phyloP scores from a whole-genome alignment of 1,140 invertebrate species.

The Laupala kohalensis region DNA sequence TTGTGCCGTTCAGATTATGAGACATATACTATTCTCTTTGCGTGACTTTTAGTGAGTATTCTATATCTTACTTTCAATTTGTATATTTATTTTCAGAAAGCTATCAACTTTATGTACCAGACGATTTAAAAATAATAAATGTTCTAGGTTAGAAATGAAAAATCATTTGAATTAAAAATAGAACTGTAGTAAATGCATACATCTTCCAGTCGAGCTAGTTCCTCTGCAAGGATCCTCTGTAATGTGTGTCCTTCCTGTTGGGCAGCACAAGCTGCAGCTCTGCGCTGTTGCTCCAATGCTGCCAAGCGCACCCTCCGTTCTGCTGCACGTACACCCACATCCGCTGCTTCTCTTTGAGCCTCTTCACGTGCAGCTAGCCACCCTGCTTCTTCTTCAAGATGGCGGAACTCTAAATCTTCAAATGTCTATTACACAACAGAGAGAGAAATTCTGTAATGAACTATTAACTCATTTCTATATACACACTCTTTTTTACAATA shows the following conservation, averaged over 20 bases:
- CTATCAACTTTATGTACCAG: too few species aligned
- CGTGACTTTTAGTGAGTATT: too few species aligned
- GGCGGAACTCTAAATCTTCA: conserved; percentile 87
- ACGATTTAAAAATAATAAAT: too few species aligned
- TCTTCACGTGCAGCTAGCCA: conserved; percentile 69
- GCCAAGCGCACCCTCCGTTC: conserved; percentile 44
- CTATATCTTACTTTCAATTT: too few species aligned
- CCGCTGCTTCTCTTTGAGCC: conserved; percentile 58
- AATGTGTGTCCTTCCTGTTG: conserved; percentile 47
- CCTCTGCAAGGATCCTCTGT: conserved; percentile 43
- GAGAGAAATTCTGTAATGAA: conserved; percentile 39
- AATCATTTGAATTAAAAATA: too few species aligned
- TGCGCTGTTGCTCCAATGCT: conserved; percentile 50
- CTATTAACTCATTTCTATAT: too few species aligned
- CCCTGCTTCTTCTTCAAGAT: conserved; percentile 80
- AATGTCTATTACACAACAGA: conserved; percentile 49
- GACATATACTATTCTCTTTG: too few species aligned
- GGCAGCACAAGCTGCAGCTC: conserved; percentile 41
- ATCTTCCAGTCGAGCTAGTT: conserved; percentile 46
- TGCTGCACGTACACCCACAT: conserved; percentile 48
- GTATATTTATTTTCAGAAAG: too few species aligned
- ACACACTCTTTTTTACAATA: too few species aligned
- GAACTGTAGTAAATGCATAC: too few species aligned
- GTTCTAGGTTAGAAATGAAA: too few species aligned
- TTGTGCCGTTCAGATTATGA: too few species aligned